Evolutionary conservation across 2,888 invertebrate genomes (phyloP).

Genomic region (Dastarcus helophoroides): DNA sequence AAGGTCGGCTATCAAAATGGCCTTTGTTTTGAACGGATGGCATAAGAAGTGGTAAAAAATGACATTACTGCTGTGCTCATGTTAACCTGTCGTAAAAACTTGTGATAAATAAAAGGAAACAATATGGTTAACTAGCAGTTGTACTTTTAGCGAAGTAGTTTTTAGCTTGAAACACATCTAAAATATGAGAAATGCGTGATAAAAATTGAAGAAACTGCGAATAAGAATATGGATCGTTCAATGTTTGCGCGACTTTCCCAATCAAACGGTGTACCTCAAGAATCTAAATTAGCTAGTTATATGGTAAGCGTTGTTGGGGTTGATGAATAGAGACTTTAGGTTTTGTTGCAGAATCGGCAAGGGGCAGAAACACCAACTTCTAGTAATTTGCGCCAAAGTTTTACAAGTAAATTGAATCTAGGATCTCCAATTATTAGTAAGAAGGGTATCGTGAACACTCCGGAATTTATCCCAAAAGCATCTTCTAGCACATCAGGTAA

Average conservation of each 20-base stretch:
- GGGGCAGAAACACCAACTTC: slow-evolving; percentile 25
- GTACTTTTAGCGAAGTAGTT: too few species aligned
- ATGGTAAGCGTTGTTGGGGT: slow-evolving; percentile 47
- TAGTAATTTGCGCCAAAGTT: slow-evolving; percentile 27
- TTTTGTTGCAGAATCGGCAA: slow-evolving; percentile 24
- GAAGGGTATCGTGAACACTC: slow-evolving; percentile 42
- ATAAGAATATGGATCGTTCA: slow-evolving; percentile 78
- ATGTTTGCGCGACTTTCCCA: slow-evolving; percentile 57
- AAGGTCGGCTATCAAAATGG: too few species aligned
- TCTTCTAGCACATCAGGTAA: slow-evolving; percentile 16
- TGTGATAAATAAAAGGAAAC: too few species aligned
- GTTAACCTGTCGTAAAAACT: too few species aligned
- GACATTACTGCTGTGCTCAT: too few species aligned
- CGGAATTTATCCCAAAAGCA: slow-evolving; percentile 44
- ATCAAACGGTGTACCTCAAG: slow-evolving; percentile 66
- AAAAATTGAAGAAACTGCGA: too few species aligned
- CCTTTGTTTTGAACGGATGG: too few species aligned
- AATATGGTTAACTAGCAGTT: too few species aligned
- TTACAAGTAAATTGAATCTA: slow-evolving; percentile 25
- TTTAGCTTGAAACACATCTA: too few species aligned
- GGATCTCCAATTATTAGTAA: slow-evolving; percentile 32
- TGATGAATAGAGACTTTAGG: not conserved
- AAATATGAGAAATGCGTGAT: too few species aligned
- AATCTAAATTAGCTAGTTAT: slow-evolving; percentile 75
- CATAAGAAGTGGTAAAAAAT: too few species aligned